Evolutionary conservation across 2,888 invertebrate genomes (phyloP).

Genomic region (Spodoptera littoralis): DNA sequence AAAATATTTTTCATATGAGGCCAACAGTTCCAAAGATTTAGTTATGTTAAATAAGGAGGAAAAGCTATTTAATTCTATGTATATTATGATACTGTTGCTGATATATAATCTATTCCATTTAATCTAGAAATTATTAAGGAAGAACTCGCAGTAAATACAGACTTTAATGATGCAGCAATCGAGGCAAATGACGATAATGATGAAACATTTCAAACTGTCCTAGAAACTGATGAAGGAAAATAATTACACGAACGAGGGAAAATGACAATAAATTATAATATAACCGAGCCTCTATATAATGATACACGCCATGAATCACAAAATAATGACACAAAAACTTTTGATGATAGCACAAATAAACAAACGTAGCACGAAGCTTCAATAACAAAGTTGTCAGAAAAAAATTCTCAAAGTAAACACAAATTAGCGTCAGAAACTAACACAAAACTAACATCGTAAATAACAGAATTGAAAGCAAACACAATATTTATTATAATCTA

Average conservation of each 20-base stretch:
- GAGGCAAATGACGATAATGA: conserved; percentile 15
- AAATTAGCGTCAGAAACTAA: conserved; percentile 18
- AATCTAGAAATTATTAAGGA: background rate
- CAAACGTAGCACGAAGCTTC: conserved; percentile 8
- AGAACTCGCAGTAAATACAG: background rate
- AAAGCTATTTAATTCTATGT: background rate
- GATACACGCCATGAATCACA: conserved; percentile 39
- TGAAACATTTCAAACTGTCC: conserved; percentile 17
- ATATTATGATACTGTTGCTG: background rate
- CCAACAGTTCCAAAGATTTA: too few relatives aligned
- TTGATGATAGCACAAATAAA: conserved; percentile 27
- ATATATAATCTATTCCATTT: background rate
- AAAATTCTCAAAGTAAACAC: conserved; percentile 20
- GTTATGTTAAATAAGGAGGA: too few relatives aligned
- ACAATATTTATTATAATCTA: conserved; percentile 26
- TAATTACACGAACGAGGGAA: conserved; percentile 17
- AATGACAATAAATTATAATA: conserved; percentile 26
- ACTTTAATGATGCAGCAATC: conserved; percentile 1
- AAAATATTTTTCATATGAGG: too few relatives aligned
- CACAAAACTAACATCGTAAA: conserved; percentile 30
- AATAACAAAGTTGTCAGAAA: conserved; percentile 26
- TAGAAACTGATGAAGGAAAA: conserved; percentile 16
- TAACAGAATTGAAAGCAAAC: conserved; percentile 19
- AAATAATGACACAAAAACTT: conserved; percentile 33
- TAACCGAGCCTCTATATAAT: conserved; percentile 8